Base-by-base conservation (phyloP, 1,140 invertebrate genomes). In the Drosophila burlai region DNA sequence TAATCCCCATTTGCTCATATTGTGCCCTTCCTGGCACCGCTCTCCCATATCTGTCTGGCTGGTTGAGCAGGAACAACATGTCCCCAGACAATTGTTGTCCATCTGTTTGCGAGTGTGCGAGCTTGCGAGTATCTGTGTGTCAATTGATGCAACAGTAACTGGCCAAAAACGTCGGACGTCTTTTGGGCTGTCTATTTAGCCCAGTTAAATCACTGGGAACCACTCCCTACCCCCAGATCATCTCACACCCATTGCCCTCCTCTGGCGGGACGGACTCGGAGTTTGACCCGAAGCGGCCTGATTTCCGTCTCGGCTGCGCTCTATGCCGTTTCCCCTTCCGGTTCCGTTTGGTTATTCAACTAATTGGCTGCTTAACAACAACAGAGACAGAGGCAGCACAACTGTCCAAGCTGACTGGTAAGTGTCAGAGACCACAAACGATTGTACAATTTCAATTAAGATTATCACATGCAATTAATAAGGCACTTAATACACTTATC, bases 131-230 rank as follows among this genome's bases (percentile, higher is more conserved):
- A 66, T 75, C 50, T 82, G 66, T 59, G 31, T 72, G 83, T 60
- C 76, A 87, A 87, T 87, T 87, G 81, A 84, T 84, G 84, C 81
- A 72, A 81, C 76, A 81, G 80, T 80, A 67, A 75, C 84, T 83
- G 84, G 68, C 76, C 85, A 75, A 87, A 76, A 83, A 63, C 62
- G 80, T 78, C 68, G 72, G 60, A 89, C 63, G 84, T 89, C 84
- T 84, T 87, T 87, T 89, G 74, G 81, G 62, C 76, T 87, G 84
- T 89, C 84, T 84, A 87, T 87, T 89, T 89, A 80, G 71, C 66
- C 66, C 73, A 71, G n/a, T n/a, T n/a, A n/a, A n/a, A n/a, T n/a
- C n/a, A n/a, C n/a, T n/a, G n/a, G n/a, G n/a, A n/a, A n/a, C n/a
- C 55, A 55, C 10, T 34, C 21, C n/a, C 6, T 6, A 13, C 46